Conservation (phyloP, 92 coral and sea anemone genomes). For the Siderastrea siderea region DNA sequence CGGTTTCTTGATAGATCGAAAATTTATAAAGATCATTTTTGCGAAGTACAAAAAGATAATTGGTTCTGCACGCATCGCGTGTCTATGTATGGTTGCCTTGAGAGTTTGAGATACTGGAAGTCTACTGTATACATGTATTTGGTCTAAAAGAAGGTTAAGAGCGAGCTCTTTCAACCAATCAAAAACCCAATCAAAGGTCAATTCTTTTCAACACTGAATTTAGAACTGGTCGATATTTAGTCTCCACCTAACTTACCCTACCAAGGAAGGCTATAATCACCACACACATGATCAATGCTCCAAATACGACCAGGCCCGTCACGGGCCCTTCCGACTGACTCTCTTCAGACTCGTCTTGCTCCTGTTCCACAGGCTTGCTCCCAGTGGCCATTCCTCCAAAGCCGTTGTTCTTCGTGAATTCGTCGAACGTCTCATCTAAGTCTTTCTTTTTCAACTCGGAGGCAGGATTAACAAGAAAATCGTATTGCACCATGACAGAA, state of each 20-base stretch:
- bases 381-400: neutral
- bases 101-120: too few species aligned
- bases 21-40: too few species aligned
- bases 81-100: too few species aligned
- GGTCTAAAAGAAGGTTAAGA: too few species aligned
- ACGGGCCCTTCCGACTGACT: neutral
- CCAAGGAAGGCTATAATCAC: constrained; percentile 4
- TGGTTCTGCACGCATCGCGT: neutral
- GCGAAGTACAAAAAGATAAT: too few species aligned
- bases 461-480: neutral
- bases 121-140: too few species aligned
- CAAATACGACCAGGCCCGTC: neutral
- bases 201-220: too few species aligned
- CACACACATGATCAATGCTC: constrained; percentile 1
- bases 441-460: neutral
- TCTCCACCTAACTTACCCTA: neutral
- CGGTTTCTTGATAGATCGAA: too few species aligned
- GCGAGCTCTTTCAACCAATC: too few species aligned
- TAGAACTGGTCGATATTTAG: too few species aligned
- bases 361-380: neutral
- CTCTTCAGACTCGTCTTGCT: neutral
- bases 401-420: neutral
- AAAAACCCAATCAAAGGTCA: too few species aligned
- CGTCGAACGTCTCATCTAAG: neutral
- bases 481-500: neutral